Evolutionary conservation across 2,797 vertebrate genomes (phyloP).

Genomic region (Mus spretus): DNA sequence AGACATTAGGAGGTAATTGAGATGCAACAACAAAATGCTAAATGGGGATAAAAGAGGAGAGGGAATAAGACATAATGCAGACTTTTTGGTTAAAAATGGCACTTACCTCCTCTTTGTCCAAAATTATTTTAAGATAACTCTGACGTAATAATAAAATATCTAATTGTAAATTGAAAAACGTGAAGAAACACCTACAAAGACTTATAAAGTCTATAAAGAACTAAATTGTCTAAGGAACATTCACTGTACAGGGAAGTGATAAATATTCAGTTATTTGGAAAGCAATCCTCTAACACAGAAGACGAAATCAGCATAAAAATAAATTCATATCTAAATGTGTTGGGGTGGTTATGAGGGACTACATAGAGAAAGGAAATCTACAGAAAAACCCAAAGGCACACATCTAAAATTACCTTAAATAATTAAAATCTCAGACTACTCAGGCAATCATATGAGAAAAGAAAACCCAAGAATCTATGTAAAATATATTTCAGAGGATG

Average conservation of each 20-base stretch:
- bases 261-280: constrained; percentile 7
- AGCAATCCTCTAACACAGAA: neutral
- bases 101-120: neutral
- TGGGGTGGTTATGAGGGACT: neutral
- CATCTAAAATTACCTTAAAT: neutral
- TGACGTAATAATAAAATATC: neutral
- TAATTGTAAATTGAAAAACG: constrained; percentile 8
- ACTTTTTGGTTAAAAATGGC: neutral
- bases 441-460: neutral
- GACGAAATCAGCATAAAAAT: neutral
- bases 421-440: neutral
- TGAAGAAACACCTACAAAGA: neutral
- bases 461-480: neutral
- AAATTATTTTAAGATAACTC: constrained; percentile 14
- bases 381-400: neutral
- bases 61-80: neutral
- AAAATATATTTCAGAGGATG: constrained; percentile 1
- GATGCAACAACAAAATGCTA: neutral
- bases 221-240: neutral
- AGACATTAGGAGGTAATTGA: neutral
- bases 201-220: neutral
- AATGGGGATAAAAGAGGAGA: neutral
- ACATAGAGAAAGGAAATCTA: neutral
- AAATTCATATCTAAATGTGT: neutral
- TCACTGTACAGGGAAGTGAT: neutral